Conservation (phyloP, 2,888 invertebrate species). For the Parnassius mnemosyne region DNA sequence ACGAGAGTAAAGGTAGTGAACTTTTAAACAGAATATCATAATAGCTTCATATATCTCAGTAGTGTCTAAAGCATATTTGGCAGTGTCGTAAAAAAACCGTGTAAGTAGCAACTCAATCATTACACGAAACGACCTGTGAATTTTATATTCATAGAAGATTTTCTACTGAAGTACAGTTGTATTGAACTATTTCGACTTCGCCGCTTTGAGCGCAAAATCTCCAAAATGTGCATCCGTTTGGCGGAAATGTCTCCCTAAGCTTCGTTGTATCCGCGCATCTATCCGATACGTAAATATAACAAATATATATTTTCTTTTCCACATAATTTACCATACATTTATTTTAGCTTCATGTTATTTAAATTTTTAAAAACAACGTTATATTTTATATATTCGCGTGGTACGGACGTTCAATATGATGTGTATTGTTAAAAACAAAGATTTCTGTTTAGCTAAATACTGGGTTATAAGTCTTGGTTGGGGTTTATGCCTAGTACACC, state of each 20-base stretch:
- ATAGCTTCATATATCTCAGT: no score
- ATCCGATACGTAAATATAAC: constrained; percentile 59
- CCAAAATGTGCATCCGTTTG: constrained; percentile 69
- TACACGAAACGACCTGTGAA: constrained; percentile 44
- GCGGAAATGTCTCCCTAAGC: constrained; percentile 68
- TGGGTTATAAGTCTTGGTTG: no score
- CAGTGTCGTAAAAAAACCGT: no score
- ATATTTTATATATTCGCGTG: no score
- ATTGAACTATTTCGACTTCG: constrained; percentile 60
- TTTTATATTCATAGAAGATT: constrained; percentile 55
- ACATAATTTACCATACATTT: constrained; percentile 20
- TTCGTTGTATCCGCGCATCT: constrained; percentile 55
- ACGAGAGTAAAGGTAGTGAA: no score
- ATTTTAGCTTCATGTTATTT: neutral
- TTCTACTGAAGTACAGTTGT: constrained; percentile 37
- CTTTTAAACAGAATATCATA: no score
- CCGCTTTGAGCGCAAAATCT: constrained; percentile 62
- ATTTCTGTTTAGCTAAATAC: no score
- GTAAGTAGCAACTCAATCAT: neutral
- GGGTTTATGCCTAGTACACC: no score
- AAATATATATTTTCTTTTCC: constrained; percentile 28
- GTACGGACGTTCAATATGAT: no score
- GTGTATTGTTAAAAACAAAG: no score
- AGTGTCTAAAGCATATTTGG: no score
- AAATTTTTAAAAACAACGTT: no score